phyloP scores from a whole-genome alignment of 2,888 invertebrate genomes.

The Timema podura region DNA sequence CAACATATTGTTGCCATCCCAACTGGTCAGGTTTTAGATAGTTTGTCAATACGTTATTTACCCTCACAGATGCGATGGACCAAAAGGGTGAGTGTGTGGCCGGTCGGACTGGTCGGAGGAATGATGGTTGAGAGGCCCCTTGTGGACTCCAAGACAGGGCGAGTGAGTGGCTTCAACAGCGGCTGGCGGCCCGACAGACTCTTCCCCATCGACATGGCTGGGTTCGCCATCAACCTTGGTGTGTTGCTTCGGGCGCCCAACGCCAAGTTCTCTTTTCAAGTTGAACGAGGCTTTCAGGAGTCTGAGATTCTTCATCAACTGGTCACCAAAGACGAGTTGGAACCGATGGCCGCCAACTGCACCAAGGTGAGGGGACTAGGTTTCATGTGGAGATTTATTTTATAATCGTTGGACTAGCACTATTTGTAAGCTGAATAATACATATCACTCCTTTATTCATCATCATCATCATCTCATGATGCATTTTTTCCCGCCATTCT shows the following conservation, averaged over 20 bases:
- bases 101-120: conserved; percentile 94
- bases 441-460: too few relatives aligned
- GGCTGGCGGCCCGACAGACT: conserved; percentile 87
- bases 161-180: conserved; percentile 61
- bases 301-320: conserved; percentile 76
- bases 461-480: too few relatives aligned
- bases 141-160: conserved; percentile 58
- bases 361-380: conserved; percentile 57
- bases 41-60: too few relatives aligned
- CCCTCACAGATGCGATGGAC: conserved; percentile 68
- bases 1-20: too few relatives aligned
- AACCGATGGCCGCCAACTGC: conserved; percentile 87
- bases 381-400: conserved; percentile 10
- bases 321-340: conserved; percentile 66
- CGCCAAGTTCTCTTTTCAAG: conserved; percentile 77
- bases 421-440: conserved; percentile 42
- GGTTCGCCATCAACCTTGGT: conserved; percentile 82
- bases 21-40: too few relatives aligned
- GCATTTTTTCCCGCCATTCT: too few relatives aligned
- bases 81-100: conserved; percentile 85
- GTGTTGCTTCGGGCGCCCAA: conserved; percentile 66
- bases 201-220: conserved; percentile 98
- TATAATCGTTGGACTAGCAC: conserved; percentile 35
- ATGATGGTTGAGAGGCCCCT: conserved; percentile 88
- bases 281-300: conserved; percentile 86